These are phyloP conservation scores for Nothocercus julius DNA, from an alignment of 2,113 vertebrate genomes.

Conservation along the genomic window DNA sequence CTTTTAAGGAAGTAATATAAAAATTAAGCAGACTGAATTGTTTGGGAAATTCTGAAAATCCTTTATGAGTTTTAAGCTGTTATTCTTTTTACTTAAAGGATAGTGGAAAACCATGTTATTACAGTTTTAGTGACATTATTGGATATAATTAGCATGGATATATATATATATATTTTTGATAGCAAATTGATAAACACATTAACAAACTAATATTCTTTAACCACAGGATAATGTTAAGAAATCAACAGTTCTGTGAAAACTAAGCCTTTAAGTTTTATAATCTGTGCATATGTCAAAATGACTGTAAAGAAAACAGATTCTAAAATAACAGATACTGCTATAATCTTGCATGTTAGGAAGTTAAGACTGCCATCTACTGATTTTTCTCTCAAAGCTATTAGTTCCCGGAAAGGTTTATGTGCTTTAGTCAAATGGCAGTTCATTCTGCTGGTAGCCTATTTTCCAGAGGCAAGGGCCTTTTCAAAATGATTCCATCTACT, in stretches of 20 bases:
- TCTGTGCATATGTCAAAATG: background rate
- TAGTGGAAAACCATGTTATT: background rate
- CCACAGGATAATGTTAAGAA: slow-evolving; percentile 31
- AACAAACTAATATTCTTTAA: slow-evolving; percentile 44
- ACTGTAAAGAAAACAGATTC: slow-evolving; percentile 3
- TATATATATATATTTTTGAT: background rate
- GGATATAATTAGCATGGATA: background rate
- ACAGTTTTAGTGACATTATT: slow-evolving; percentile 11
- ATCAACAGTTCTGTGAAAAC: slow-evolving; percentile 57
- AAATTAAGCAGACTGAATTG: slow-evolving; percentile 9
- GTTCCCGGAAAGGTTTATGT: slow-evolving; percentile 35
- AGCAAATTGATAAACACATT: slow-evolving; percentile 49
- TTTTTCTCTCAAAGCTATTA: slow-evolving; percentile 74
- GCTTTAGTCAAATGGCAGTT: slow-evolving; percentile 75
- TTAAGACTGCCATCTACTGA: slow-evolving; percentile 97
- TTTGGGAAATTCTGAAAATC: background rate
- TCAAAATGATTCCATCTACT: slow-evolving; percentile 76
- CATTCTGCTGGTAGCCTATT: slow-evolving; percentile 73
- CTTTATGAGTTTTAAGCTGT: background rate
- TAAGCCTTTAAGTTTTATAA: slow-evolving; percentile 47
- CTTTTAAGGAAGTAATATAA: slow-evolving; percentile 6
- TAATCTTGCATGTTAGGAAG: slow-evolving; percentile 74
- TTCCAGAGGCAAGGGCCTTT: slow-evolving; percentile 58
- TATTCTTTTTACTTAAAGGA: background rate
- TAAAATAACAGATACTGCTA: slow-evolving; percentile 19